phyloP scores from a whole-genome alignment of 64 coral and sea anemone species.

The Montipora capricornis region DNA sequence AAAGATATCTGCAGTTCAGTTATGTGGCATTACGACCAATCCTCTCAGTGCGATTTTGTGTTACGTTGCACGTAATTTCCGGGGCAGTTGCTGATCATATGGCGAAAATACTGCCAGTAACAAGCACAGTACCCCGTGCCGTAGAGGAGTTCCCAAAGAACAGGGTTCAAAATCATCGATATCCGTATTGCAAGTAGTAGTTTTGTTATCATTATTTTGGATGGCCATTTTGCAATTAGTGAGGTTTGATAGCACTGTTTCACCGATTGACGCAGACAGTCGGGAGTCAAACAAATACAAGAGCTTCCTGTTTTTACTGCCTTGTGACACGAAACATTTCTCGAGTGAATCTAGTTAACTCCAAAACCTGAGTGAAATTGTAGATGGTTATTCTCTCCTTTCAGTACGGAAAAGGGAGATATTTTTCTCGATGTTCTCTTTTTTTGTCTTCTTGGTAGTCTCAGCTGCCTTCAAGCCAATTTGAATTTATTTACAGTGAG shows the following conservation, averaged over 20 bases:
- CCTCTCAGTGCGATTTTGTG: background rate
- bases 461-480: background rate
- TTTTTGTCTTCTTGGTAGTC: background rate
- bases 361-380: background rate
- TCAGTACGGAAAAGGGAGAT: background rate
- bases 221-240: background rate
- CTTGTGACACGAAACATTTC: conserved; percentile 11
- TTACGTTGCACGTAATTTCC: background rate
- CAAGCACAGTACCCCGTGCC: background rate
- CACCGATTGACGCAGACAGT: background rate
- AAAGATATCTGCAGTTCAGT: background rate
- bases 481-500: background rate
- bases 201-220: background rate
- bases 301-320: conserved; percentile 17
- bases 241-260: background rate
- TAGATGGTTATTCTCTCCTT: too few species aligned
- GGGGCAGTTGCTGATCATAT: background rate
- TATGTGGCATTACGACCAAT: background rate
- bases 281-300: background rate
- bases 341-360: background rate
- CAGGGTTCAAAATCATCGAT: background rate
- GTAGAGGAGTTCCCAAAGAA: background rate
- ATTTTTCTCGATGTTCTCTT: background rate
- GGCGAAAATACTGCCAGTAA: background rate
- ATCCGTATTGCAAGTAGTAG: background rate